phyloP scores from a whole-genome alignment of 2,888 invertebrate genomes.

The Lysandra coridon region DNA sequence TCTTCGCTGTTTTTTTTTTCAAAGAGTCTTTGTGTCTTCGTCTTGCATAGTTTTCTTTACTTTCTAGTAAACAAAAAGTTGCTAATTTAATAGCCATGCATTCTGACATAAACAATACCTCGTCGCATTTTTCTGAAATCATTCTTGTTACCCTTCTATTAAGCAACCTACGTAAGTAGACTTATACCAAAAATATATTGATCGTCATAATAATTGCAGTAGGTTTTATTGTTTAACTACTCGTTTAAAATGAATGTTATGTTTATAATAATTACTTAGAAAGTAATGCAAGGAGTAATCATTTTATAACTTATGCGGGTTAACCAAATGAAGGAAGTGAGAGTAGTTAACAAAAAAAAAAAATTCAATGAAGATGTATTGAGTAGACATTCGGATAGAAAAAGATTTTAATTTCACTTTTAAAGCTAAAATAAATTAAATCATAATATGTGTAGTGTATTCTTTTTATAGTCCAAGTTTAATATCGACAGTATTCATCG shows the following conservation, averaged over 20 bases:
- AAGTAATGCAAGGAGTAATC: not conserved
- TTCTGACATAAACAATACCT: too few relatives aligned
- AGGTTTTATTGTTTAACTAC: not conserved
- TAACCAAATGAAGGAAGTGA: not conserved
- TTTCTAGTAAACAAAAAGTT: too few relatives aligned
- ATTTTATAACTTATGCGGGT: not conserved
- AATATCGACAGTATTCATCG: not conserved
- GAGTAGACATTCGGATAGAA: not conserved
- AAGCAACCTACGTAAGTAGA: too few relatives aligned
- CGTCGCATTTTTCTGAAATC: too few relatives aligned
- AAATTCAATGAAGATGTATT: not conserved
- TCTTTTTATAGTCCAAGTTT: too few relatives aligned
- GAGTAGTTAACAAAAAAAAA: not conserved
- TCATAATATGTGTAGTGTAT: too few relatives aligned
- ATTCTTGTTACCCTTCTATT: too few relatives aligned
- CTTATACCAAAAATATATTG: too few relatives aligned
- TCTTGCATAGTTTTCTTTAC: too few relatives aligned
- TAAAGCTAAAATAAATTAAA: not conserved
- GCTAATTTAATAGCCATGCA: too few relatives aligned
- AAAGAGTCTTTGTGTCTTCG: too few relatives aligned
- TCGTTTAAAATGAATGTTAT: not conserved
- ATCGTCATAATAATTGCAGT: not conserved
- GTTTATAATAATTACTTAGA: not conserved
- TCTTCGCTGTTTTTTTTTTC: too few relatives aligned
- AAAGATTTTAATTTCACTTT: not conserved